A percentile compares a stretch with the other conserved stretches of the same genome.
These are phyloP conservation scores for Drosophila suboccidentalis DNA, from an alignment of 2,888 invertebrate genomes.

Conservation along the genomic window DNA sequence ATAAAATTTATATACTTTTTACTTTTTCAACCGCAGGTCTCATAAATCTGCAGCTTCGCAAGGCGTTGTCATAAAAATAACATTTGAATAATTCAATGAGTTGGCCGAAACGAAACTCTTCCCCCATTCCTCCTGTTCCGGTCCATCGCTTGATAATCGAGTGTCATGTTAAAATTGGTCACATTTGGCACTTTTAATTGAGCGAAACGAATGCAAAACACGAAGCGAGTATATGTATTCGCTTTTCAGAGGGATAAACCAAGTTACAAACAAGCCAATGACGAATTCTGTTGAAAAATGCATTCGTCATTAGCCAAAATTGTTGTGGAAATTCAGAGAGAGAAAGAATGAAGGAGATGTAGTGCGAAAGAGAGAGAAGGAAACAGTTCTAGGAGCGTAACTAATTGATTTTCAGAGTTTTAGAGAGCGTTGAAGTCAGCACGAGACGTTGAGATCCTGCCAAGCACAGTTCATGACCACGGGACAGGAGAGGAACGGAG, in stretches of 20 bases:
- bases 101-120: constrained; percentile 16
- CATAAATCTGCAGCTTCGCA: constrained; percentile 61
- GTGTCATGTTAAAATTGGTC: constrained; percentile 61
- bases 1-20: constrained; percentile 71
- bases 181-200: constrained; percentile 73
- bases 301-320: constrained; percentile 68
- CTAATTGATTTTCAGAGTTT: constrained; percentile 78
- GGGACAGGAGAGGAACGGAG: constrained; percentile 16
- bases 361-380: not conserved
- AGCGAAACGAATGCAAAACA: constrained; percentile 69
- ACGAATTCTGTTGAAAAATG: constrained; percentile 63
- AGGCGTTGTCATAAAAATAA: constrained; percentile 62
- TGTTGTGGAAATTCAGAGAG: constrained; percentile 50
- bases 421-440: constrained; percentile 64
- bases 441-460: constrained; percentile 62
- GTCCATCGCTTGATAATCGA: constrained; percentile 45
- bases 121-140: not conserved
- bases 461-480: constrained; percentile 23
- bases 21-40: constrained; percentile 40
- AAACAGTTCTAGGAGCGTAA: constrained; percentile 61
- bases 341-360: not conserved
- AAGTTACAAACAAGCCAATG: constrained; percentile 56
- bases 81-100: constrained; percentile 55
- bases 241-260: constrained; percentile 34
- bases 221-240: constrained; percentile 26